Percentiles rank a stretch among this genome's conserved stretches.
phyloP scores from a whole-genome alignment of 30 jellyfish, hydroid and myxozoan species.

The Aurelia sp. region DNA sequence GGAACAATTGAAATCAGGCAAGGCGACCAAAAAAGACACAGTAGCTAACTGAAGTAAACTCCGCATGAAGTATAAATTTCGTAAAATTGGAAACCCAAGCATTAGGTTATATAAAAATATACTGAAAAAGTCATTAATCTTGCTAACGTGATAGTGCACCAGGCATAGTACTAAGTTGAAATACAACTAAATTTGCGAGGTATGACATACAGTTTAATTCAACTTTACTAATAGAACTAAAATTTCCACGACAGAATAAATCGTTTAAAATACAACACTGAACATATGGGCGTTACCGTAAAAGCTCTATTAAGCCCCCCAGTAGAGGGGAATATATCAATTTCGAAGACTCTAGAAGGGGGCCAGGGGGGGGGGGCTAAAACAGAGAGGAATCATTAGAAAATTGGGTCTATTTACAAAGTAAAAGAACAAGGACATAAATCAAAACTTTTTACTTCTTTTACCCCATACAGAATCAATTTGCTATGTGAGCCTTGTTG shows the following conservation, averaged over 20 bases:
- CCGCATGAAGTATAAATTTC: conserved; percentile 40
- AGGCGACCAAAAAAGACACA: not conserved
- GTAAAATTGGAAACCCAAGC: conserved; percentile 37
- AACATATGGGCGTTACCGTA: not conserved
- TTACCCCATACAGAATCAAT: no score
- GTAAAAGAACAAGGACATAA: no score
- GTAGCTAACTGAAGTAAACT: not conserved
- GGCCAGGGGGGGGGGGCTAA: no score
- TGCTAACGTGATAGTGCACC: conserved; percentile 18
- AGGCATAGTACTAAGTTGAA: not conserved
- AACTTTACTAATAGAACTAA: not conserved
- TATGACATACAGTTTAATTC: not conserved
- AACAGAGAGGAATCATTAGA: no score
- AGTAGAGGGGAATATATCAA: no score
- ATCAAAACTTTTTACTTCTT: no score
- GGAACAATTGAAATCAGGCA: no score
- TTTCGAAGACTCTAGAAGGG: no score
- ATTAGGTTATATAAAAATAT: conserved; percentile 58
- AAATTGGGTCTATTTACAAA: no score
- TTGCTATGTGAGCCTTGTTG: no score
- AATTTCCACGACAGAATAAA: not conserved
- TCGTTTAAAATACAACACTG: not conserved
- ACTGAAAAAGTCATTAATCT: conserved; percentile 29
- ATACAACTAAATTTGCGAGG: not conserved
- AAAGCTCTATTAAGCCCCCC: no score